Evolutionary conservation across 2,113 vertebrate genomes (phyloP), one percentile per base, ranked within the genome.

Genomic region (Oreochromis niloticus): DNA sequence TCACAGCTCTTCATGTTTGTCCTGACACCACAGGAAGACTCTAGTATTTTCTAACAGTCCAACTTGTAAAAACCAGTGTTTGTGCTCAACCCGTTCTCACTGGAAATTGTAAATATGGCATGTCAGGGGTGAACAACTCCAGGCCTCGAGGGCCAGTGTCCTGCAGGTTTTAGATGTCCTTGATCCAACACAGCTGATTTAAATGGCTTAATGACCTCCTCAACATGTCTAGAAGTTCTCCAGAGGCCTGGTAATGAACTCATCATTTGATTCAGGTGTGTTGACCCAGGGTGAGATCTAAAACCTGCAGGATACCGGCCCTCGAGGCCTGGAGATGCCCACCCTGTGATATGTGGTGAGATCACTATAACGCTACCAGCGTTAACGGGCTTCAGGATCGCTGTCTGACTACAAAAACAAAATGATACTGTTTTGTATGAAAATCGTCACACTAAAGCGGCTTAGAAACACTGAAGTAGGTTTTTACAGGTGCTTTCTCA

Each of bases 71-170:
- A 24, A 24, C 22, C 22, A 24, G 22, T 24, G 22, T 24, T 24
- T 24, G 22, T 24, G 22, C 22, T 24, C 22, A 24, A 24, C 22
- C 22, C 22, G 22, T 24, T 24, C 22, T 24, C 22, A 24, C 22
- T 24, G 50, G 4, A 54, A n/a, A 9, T 50, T 30, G 9, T 46
- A 17, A 30, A 11, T 48, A 10, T 32, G 24, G 4, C 12, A 5
- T 12, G 46, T 32, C 30, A 34, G 16, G 30, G 59, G 59, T 34
- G 16, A 9, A 30, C 9, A 63, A 63, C 59, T 63, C 59, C 59
- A 63, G 59, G 16, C 9, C 30, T 63, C 1, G 1, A 34, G 30
- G 59, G 59, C 9, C 0, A 1, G 59, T 34, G 59, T 63, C 57
- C 57, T 61, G 16, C 30, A 19, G 30, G 30, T 61, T 61, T 34